Conservation (phyloP, 2,888 invertebrate genomes). For the Linyphia triangularis region DNA sequence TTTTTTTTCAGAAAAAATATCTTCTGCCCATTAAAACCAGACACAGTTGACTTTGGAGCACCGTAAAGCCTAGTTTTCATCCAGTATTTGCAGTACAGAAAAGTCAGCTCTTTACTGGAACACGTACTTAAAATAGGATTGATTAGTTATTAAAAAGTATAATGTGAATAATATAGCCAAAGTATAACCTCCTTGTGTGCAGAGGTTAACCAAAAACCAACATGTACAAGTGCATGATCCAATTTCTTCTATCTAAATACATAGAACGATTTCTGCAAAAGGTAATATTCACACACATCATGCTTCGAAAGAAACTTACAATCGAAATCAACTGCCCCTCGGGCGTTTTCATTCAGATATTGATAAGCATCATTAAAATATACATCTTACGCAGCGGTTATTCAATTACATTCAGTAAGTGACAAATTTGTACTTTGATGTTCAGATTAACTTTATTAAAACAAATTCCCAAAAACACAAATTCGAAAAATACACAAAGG, state of each 20-base stretch:
- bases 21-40: background rate
- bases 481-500: constrained; percentile 12
- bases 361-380: constrained; percentile 49
- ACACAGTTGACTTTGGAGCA: background rate
- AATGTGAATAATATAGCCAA: constrained; percentile 28
- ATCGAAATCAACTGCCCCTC: constrained; percentile 2
- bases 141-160: constrained; percentile 20
- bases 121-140: constrained; percentile 38
- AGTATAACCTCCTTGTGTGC: constrained; percentile 26
- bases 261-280: constrained; percentile 53
- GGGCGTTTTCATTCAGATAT: constrained; percentile 27
- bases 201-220: constrained; percentile 53
- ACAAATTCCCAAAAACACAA: constrained; percentile 30
- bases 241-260: constrained; percentile 65
- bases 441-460: constrained; percentile 41
- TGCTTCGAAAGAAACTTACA: constrained; percentile 24
- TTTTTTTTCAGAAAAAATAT: background rate
- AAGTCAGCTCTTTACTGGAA: constrained; percentile 28
- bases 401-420: constrained; percentile 44
- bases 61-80: background rate
- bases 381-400: constrained; percentile 54
- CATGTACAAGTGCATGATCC: constrained; percentile 59
- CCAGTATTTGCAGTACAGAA: constrained; percentile 5
- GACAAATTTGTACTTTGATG: constrained; percentile 69
- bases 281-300: constrained; percentile 50